Conservation (phyloP, 2,113 vertebrate genomes). For the Larimichthys crocea region DNA sequence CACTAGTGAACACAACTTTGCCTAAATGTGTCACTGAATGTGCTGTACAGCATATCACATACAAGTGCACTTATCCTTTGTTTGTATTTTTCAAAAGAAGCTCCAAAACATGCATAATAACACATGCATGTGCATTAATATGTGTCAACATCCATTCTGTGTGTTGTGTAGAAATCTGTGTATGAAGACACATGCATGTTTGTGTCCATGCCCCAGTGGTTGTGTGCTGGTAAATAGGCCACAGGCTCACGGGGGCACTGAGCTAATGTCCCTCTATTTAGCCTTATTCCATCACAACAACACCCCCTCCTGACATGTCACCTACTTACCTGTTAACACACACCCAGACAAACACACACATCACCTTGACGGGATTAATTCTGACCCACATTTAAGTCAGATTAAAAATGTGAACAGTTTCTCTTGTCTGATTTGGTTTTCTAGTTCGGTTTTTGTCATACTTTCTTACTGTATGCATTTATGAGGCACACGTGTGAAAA, state of each 20-base stretch:
- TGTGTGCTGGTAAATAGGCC: slow-evolving; percentile 47
- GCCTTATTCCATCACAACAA: slow-evolving; percentile 25
- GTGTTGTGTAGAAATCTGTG: not conserved
- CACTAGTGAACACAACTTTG: not conserved
- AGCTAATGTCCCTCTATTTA: slow-evolving; percentile 36
- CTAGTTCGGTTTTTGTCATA: not conserved
- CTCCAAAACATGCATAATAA: not conserved
- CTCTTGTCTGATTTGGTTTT: not conserved
- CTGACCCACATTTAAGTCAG: slow-evolving; percentile 17
- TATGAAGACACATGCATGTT: slow-evolving; percentile 20
- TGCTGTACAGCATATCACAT: not conserved
- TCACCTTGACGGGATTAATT: slow-evolving; percentile 25
- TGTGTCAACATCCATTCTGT: slow-evolving; percentile 6
- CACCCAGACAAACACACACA: slow-evolving; percentile 16
- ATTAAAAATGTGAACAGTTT: slow-evolving; percentile 16
- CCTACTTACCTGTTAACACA: slow-evolving; percentile 45
- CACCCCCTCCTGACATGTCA: slow-evolving; percentile 32
- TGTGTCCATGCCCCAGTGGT: not conserved
- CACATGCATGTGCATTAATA: not conserved
- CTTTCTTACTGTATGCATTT: not conserved
- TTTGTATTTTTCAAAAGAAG: not conserved
- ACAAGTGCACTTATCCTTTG: not conserved
- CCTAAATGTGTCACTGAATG: not conserved
- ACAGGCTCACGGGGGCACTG: slow-evolving; percentile 4
- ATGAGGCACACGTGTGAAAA: not conserved